Evolutionary conservation across 2,113 vertebrate species (phyloP).

Genomic region (Etheostoma spectabile): DNA sequence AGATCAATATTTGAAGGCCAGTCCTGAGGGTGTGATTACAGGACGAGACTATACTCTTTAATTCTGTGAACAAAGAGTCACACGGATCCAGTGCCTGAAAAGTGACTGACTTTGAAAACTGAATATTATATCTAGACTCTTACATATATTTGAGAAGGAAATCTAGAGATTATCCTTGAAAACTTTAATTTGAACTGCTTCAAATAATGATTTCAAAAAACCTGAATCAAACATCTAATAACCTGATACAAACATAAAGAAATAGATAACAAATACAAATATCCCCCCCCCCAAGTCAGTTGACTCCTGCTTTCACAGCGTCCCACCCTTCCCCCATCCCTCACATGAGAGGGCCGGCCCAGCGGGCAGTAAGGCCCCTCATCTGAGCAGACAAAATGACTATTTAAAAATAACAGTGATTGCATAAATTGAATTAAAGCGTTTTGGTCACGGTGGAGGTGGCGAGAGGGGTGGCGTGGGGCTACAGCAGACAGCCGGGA

Average conservation of each 20-base stretch:
- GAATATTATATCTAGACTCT: slow-evolving; percentile 18
- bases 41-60: slow-evolving; percentile 51
- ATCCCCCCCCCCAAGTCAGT: slow-evolving; percentile 40
- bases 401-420: slow-evolving; percentile 99
- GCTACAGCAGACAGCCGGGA: slow-evolving; percentile 69
- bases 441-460: slow-evolving; percentile 97
- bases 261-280: slow-evolving; percentile 60
- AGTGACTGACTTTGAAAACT: slow-evolving; percentile 68
- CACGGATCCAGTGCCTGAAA: slow-evolving; percentile 36
- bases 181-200: background rate
- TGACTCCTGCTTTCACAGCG: slow-evolving; percentile 48
- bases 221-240: slow-evolving; percentile 16
- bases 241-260: slow-evolving; percentile 31
- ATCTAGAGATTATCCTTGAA: background rate
- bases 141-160: background rate
- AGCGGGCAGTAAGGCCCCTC: slow-evolving; percentile 86
- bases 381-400: slow-evolving; percentile 94
- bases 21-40: slow-evolving; percentile 79
- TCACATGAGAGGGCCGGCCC: slow-evolving; percentile 76
- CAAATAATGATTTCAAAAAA: slow-evolving; percentile 4
- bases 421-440: slow-evolving; percentile 99
- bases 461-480: slow-evolving; percentile 85
- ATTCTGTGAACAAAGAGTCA: slow-evolving; percentile 50
- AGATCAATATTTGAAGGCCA: slow-evolving; percentile 82
- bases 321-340: slow-evolving; percentile 57